Evolutionary conservation across 2,113 vertebrate genomes (phyloP).

Genomic region (Hiodon alosoides): DNA sequence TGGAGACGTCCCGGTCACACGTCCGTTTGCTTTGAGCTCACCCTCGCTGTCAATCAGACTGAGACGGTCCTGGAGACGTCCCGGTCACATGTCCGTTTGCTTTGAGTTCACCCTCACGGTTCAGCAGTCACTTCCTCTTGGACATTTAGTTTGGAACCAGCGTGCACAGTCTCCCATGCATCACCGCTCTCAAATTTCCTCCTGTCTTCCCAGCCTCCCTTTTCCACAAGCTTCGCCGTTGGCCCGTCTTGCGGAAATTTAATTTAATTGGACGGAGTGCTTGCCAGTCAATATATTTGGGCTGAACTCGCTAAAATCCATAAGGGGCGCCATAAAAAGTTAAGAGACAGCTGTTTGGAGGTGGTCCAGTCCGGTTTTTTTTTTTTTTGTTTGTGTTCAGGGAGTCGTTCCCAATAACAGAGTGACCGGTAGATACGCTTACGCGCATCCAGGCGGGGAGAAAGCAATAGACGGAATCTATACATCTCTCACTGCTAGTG

Average conservation of each 20-base stretch:
- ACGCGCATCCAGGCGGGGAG: neutral
- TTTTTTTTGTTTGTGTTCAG: constrained; percentile 24
- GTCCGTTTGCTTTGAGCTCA: no score
- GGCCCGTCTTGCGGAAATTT: constrained; percentile 57
- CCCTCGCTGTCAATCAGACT: no score
- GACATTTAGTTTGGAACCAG: constrained; percentile 36
- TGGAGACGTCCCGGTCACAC: no score
- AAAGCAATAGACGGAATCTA: constrained; percentile 10
- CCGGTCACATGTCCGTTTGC: constrained; percentile 18
- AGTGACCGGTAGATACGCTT: constrained; percentile 14
- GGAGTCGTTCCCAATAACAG: constrained; percentile 20
- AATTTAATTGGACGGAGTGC: constrained; percentile 61
- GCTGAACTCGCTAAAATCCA: constrained; percentile 49
- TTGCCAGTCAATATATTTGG: constrained; percentile 61
- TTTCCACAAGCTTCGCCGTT: constrained; percentile 56
- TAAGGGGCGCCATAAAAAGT: constrained; percentile 37
- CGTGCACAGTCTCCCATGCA: constrained; percentile 22
- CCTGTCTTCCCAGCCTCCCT: constrained; percentile 32
- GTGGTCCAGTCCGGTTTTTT: constrained; percentile 32
- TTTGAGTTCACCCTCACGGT: constrained; percentile 8
- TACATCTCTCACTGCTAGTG: constrained; percentile 7
- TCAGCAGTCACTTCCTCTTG: constrained; percentile 26
- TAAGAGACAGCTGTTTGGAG: constrained; percentile 48
- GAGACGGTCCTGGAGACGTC: no score
- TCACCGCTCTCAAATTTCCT: constrained; percentile 4